Base-by-base conservation (phyloP, 2,113 vertebrate species). In the Triplophysa rosa region DNA sequence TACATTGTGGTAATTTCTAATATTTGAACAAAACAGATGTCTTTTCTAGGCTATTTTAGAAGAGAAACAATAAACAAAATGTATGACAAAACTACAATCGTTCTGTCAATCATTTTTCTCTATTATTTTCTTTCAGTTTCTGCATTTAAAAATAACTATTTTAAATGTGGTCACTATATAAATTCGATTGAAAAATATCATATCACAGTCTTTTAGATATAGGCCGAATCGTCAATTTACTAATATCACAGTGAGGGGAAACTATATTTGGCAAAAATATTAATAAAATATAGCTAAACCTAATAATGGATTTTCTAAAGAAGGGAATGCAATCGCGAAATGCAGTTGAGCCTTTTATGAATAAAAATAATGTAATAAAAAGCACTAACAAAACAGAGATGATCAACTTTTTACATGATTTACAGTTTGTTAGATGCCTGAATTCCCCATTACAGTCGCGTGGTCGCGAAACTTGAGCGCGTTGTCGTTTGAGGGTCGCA, bases 401-500 rank as follows among this genome's bases (percentile, higher is more conserved):
- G 16, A 54, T 54, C 7, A 16, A 59, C 69, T 24, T 72, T 72
- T 24, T 11, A 23, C 1, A 3, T 40, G 37, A 33, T 73, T 70
- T 33, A 56, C 47, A 33, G 47, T 56, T 72, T 40, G 29, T n/a
- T 16, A 73, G n/a, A 33, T 21, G 37, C 54, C 29, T 4, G 49
- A 21, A 10, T 16, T n/a, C 24, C 24, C 47, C 8, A 33, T 54
- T 45, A 33, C 17, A 68, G 37, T 56, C 42, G 62, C 26, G 52
- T 37, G 52, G 26, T 42, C 54, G 17, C 40, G 91, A 87, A 88
- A 91, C 84, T 13, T 72, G 89, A 91, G 86, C 68, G 82, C 78
- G 59, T 64, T 37, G 65, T 77, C 62, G 80, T 75, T 77, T 40
- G 21, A 76, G 88, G 64, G 63, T 84, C 69, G 59, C 78, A 56